Conservation (phyloP, 1,140 invertebrate species). For the Drosophila kohkoa region DNA sequence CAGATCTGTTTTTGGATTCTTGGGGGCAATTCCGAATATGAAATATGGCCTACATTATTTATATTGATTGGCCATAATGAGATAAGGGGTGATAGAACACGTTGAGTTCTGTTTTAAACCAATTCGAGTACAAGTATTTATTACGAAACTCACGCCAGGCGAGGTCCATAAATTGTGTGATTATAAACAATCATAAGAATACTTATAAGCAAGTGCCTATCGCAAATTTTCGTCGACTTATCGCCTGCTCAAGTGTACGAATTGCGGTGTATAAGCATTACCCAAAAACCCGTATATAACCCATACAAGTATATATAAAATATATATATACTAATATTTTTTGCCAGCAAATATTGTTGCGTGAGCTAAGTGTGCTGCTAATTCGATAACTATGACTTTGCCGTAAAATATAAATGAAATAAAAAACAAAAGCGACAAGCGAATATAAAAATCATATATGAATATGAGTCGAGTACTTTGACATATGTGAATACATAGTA, state of each 20-base stretch:
- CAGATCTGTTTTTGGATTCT: not conserved
- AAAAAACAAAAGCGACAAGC: constrained; percentile 4
- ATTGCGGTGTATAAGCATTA: not conserved
- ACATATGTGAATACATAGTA: not conserved
- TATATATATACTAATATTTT: not conserved
- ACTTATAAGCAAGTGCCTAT: constrained; percentile 51
- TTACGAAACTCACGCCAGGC: constrained; percentile 19
- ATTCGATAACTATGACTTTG: constrained; percentile 19
- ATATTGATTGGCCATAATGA: constrained; percentile 56
- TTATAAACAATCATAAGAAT: constrained; percentile 55
- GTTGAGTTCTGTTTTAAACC: not conserved
- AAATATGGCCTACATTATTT: constrained; percentile 55
- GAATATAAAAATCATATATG: constrained; percentile 10
- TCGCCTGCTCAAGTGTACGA: not conserved
- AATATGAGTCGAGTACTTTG: not conserved
- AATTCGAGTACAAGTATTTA: constrained; percentile 27
- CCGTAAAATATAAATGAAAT: not conserved
- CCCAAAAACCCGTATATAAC: constrained; percentile 1
- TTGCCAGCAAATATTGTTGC: constrained; percentile 5
- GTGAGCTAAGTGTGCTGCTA: constrained; percentile 14
- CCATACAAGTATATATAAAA: constrained; percentile 12
- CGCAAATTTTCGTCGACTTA: constrained; percentile 44
- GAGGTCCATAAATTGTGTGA: constrained; percentile 61
- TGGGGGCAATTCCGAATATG: constrained; percentile 34
- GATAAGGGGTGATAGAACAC: constrained; percentile 45